Evolutionary conservation across 2,888 invertebrate genomes (phyloP).

Genomic region (Pyrrhia umbra): DNA sequence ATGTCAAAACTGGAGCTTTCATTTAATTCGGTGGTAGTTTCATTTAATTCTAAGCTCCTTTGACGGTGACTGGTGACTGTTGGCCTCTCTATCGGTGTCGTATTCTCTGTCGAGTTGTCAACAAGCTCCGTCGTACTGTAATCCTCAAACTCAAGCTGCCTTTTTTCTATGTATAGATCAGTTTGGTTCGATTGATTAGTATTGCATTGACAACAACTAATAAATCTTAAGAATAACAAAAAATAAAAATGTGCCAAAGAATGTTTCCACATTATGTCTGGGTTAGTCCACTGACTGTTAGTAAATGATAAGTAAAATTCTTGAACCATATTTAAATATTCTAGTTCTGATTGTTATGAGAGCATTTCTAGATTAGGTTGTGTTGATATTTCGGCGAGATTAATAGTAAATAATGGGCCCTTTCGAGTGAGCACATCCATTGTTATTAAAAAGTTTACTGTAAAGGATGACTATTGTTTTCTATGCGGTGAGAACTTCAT

Average conservation of each 20-base stretch:
- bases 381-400: slow-evolving; percentile 28
- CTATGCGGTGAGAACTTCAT: slow-evolving; percentile 21
- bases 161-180: slow-evolving; percentile 21
- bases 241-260: slow-evolving; percentile 16
- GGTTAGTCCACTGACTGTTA: not conserved
- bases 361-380: slow-evolving; percentile 13
- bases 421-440: slow-evolving; percentile 43
- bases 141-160: slow-evolving; percentile 35
- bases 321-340: slow-evolving; percentile 33
- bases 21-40: slow-evolving; percentile 8
- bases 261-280: slow-evolving; percentile 40
- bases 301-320: slow-evolving; percentile 14
- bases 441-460: slow-evolving; percentile 49
- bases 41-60: slow-evolving; percentile 6
- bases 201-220: slow-evolving; percentile 33
- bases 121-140: slow-evolving; percentile 14
- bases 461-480: slow-evolving; percentile 34
- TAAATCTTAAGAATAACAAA: slow-evolving; percentile 18
- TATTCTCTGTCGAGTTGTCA: slow-evolving; percentile 5
- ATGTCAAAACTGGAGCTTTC: not conserved
- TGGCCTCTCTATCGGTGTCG: not conserved
- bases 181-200: slow-evolving; percentile 6
- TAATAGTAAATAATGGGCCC: slow-evolving; percentile 39
- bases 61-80: not conserved
- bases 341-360: slow-evolving; percentile 44